Conservation (phyloP, 1,140 invertebrate genomes). For the Theocolax elegans region DNA sequence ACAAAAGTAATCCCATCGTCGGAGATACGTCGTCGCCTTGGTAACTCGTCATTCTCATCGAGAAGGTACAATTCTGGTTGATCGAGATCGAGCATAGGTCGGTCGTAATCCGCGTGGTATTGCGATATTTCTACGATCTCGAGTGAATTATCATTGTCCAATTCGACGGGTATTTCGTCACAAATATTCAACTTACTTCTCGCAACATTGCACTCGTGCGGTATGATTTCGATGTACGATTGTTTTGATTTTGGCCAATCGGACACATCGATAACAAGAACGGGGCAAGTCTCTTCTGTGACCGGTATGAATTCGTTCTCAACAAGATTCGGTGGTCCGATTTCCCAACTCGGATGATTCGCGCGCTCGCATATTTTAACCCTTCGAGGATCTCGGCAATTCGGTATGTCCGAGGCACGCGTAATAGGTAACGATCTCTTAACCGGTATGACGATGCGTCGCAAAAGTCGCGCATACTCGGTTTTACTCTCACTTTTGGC, state of each 20-base stretch:
- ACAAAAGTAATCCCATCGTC: neutral
- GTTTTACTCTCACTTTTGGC: neutral
- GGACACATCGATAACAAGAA: conserved; percentile 9
- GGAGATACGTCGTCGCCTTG: neutral
- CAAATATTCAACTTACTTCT: no score
- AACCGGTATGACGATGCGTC: neutral
- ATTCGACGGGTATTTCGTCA: no score
- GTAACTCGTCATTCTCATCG: neutral
- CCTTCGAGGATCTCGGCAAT: conserved; percentile 12
- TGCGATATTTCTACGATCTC: no score
- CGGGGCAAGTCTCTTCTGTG: conserved; percentile 10
- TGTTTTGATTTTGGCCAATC: neutral
- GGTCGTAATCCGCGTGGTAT: neutral
- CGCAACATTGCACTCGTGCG: conserved; percentile 16
- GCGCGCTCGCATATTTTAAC: neutral
- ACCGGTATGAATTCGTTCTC: neutral
- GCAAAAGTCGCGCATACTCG: neutral
- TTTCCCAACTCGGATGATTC: neutral
- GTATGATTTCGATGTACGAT: neutral
- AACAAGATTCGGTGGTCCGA: conserved; percentile 1
- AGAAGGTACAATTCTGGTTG: no score
- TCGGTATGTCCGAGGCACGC: neutral
- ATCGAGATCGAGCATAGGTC: neutral
- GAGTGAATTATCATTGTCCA: no score
- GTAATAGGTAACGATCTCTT: fast-evolving